Evolutionary conservation across 2,113 vertebrate genomes (phyloP), one percentile per base, ranked within the genome.

Genomic region (Hemiprocne comata): DNA sequence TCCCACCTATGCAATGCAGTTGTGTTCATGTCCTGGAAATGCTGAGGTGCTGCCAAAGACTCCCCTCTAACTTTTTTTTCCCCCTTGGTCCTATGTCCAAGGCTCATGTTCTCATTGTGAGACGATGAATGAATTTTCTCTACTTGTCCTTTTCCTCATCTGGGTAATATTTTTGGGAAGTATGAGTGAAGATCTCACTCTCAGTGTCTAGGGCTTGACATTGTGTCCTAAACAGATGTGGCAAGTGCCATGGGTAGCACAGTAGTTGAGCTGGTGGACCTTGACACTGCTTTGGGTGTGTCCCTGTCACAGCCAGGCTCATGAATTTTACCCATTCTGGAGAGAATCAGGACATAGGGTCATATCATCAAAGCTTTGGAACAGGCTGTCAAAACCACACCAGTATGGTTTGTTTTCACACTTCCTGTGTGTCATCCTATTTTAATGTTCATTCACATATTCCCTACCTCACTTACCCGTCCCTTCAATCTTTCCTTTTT

Each of bases 21-120:
- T 2, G 0, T 42, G 60, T 31, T 50, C 17, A 6, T 0, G 2
- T 89, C 53, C 46, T 31, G 34, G 38, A 84, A 5, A 6, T 42
- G 26, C 13, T 77, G 51, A 13, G 46, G 36, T 60, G n/a, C 58
- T 53, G n/a, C 24, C 2, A 2, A 33, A 38, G 14, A 26, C 48
- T 65, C 77, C 14, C 10, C 38, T 64, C 25, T 40, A 31, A 29
- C 26, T 83, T 42, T 16, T 50, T 62, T 62, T 73, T n/a, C n/a
- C n/a, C 26, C 42, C 44, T 51, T 54, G 29, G 8, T 60, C 38
- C 28, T 3, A 1, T 20, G 4, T 66, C 53, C 15, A 60, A 20
- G 20, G 33, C 58, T 55, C 33, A 53, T 25, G 9, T 51, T 85
- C 10, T 57, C 1, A 0, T 38, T 66, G 53, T 33, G 19, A 55